phyloP scores from a whole-genome alignment of 2,797 vertebrate genomes.

The Poeciliopsis infans region DNA sequence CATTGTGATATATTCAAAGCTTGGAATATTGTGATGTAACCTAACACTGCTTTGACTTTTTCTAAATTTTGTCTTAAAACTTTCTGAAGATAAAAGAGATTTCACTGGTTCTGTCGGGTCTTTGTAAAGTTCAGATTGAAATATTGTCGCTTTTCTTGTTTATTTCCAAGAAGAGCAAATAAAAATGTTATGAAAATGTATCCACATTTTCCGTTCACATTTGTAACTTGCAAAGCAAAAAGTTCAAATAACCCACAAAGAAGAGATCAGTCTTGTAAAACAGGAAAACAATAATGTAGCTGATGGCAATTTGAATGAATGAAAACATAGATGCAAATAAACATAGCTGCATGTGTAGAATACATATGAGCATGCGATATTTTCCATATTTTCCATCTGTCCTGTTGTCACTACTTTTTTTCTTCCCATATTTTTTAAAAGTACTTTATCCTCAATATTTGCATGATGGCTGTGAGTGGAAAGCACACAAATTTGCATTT shows the following conservation, averaged over 20 bases:
- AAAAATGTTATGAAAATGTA: not conserved
- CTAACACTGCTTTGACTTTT: not conserved
- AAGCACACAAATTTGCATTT: constrained; percentile 8
- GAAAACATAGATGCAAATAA: constrained; percentile 1
- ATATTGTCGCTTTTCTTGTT: not conserved
- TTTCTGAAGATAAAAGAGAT: not conserved
- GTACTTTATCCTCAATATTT: constrained; percentile 2
- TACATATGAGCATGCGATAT: not conserved
- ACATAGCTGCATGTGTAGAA: not conserved
- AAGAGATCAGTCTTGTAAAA: not conserved
- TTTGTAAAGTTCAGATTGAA: not conserved
- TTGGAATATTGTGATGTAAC: not conserved
- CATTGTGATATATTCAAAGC: not conserved
- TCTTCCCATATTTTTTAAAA: not conserved
- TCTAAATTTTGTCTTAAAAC: not conserved
- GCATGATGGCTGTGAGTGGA: not conserved
- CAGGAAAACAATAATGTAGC: not conserved
- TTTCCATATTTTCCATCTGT: constrained; percentile 7
- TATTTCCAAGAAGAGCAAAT: not conserved
- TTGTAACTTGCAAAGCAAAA: not conserved
- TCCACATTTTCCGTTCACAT: not conserved
- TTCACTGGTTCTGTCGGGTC: not conserved
- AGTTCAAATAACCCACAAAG: not conserved
- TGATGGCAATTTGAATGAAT: constrained; percentile 1
- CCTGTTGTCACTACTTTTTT: not conserved